Base-by-base conservation (phyloP, 2,797 vertebrate species). In the Halcyon smyrnensis region DNA sequence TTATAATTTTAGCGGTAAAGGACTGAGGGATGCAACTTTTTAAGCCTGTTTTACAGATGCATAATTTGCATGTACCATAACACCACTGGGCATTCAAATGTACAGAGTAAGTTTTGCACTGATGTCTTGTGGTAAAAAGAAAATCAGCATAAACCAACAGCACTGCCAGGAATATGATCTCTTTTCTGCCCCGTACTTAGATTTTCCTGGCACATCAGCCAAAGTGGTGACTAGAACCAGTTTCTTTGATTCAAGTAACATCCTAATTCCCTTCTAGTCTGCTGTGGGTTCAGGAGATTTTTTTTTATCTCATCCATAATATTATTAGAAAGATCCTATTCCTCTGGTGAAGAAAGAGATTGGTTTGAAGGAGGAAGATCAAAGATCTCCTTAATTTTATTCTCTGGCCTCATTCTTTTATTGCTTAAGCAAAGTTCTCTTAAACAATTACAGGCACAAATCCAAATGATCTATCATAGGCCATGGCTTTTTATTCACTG, bases 361-460 rank as follows among this genome's bases (percentile, higher is more conserved):
- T 85, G 34, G 41, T 80, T 89, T 94, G 86, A 87, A 95, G 48
- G 12, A 94, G 9, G 37, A 87, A 92, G 75, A 97, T 95, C 91
- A 97, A 95, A 95, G 93, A 78, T 75, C 34, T 79, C 36, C 67
- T 54, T 70, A 89, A 75, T 50, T 82, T 86, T 82, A 94, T 91
- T 91, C 77, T 90, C 74, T 93, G 88, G 53, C 78, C 78, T 95
- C 64, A 77, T 97, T 96, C 84, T 89, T 90, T 69, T 91, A 51
- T 82, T 89, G 50, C 39, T 95, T 80, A 79, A 71, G 34, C 81
- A 78, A 95, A 87, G 27, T 89, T 94, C 37, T 74, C 27, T 89
- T 71, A 90, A 97, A 92, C 37, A 95, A 83, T 83, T 92, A 75
- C 28, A 64, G 87, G 53, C 93, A 95, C 53, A 90, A 76, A 77